Base-by-base conservation (phyloP, 2,888 invertebrate species). In the Rhimphoctona megacephalus region DNA sequence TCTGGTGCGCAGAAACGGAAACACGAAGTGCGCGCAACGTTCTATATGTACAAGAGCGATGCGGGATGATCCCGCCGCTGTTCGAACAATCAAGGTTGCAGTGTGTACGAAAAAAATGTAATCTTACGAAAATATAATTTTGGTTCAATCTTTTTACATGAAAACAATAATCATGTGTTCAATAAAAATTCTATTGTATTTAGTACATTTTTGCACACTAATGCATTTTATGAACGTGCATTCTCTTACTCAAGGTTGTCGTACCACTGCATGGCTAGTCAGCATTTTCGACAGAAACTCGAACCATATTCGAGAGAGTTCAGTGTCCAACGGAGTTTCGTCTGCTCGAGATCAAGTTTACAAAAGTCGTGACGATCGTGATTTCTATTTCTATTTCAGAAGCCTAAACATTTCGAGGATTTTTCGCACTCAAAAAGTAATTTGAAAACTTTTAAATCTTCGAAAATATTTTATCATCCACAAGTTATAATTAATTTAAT, bases 291-390 rank as follows among this genome's bases (percentile, higher is more conserved):
- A 22, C 25, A 33, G 36, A 52, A 39, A 52, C 54, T 57, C 52
- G 52, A 25, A 64, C 17, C 39, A 30, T 22, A 22, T 66, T 52
- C 66, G 7, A 39, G 54, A 0, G n/a, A 17, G 36, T 25, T 70
- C 81, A 81, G 81, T 73, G 25, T 49, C 49, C 30, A n/a, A 66
- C 39, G 36, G 54, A 66, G 64, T 81, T 64, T 81, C 73, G 64
- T 73, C 52, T 66, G 52, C 52, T 81, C 17, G 5, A 49, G 30
- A 43, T 8, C 52, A 39, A 61, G 61, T 61, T 61, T 30, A 30
- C 30, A 61, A 30, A 30, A 14, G 30, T 17, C 0, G 30, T 30
- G 25, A 3, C 4, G 57, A 3, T 57, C 57, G 57, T 57, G 30
- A 30, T n/a, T n/a, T n/a, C n/a, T n/a, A n/a, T n/a, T n/a, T n/a